Evolutionary conservation across 2,888 invertebrate species (phyloP).

Genomic region (Hydrotaea cyrtoneurina): DNA sequence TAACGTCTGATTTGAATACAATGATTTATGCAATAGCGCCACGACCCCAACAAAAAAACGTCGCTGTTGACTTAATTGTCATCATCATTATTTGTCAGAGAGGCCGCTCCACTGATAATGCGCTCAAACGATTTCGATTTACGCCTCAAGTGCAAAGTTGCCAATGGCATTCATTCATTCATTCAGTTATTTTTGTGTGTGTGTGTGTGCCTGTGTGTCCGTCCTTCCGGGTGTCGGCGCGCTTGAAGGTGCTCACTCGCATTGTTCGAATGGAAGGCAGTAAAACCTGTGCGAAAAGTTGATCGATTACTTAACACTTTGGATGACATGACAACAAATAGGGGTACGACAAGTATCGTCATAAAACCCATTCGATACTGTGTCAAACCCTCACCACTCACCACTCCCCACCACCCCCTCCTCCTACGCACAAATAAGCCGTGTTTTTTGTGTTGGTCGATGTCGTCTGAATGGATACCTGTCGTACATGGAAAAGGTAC

Average conservation of each 20-base stretch:
- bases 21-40: slow-evolving; percentile 5
- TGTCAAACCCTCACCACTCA: no score
- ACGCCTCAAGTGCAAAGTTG: slow-evolving; percentile 39
- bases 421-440: neutral
- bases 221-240: no score
- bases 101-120: slow-evolving; percentile 13
- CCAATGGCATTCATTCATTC: slow-evolving; percentile 32
- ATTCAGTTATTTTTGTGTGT: slow-evolving; percentile 7
- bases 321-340: slow-evolving; percentile 61
- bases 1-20: neutral
- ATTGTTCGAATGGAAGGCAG: neutral
- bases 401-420: neutral
- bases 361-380: neutral
- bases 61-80: slow-evolving; percentile 58
- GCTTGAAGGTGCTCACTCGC: neutral
- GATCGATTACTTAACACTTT: slow-evolving; percentile 76
- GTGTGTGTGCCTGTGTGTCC: neutral
- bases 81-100: slow-evolving; percentile 60
- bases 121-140: slow-evolving; percentile 39
- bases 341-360: slow-evolving; percentile 18
- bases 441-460: no score
- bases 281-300: slow-evolving; percentile 64
- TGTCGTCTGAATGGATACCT: neutral
- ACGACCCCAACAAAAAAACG: neutral
- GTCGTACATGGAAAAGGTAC: neutral